phyloP scores from a whole-genome alignment of 2,797 vertebrate genomes.

The Benthosema pterotum region DNA sequence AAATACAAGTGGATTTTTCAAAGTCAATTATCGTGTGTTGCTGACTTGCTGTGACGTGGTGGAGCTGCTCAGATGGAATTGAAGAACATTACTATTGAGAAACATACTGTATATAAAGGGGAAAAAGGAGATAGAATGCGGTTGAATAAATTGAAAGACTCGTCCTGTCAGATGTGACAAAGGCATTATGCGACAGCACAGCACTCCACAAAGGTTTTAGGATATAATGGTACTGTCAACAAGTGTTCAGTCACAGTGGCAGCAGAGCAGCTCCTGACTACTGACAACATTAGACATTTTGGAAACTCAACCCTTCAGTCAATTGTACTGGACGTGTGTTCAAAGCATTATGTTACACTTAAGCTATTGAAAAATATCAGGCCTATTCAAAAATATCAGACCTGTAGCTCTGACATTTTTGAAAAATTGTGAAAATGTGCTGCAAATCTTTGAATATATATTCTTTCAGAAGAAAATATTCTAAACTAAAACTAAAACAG shows the following conservation, averaged over 20 bases:
- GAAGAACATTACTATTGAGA: slow-evolving; percentile 5
- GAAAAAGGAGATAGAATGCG: background rate
- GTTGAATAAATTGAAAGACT: background rate
- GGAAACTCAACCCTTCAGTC: no score
- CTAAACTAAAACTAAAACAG: no score
- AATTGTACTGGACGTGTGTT: no score
- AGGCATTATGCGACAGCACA: background rate
- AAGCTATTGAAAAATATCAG: no score
- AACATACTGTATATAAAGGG: background rate
- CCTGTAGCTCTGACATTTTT: no score
- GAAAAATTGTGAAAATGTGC: no score
- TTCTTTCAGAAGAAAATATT: no score
- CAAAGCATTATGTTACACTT: no score
- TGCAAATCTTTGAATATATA: no score
- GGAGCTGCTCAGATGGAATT: slow-evolving; percentile 11
- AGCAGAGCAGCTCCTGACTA: background rate
- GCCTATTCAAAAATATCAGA: no score
- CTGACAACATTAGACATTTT: background rate
- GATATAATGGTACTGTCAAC: background rate
- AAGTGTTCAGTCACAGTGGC: background rate
- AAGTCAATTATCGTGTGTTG: slow-evolving; percentile 1
- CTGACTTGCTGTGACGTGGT: background rate
- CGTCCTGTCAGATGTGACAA: background rate
- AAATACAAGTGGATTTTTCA: slow-evolving; percentile 1
- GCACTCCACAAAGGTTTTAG: background rate